These are phyloP conservation scores for Drosophila nannoptera DNA, from an alignment of 1,140 invertebrate genomes.

Conservation along the genomic window DNA sequence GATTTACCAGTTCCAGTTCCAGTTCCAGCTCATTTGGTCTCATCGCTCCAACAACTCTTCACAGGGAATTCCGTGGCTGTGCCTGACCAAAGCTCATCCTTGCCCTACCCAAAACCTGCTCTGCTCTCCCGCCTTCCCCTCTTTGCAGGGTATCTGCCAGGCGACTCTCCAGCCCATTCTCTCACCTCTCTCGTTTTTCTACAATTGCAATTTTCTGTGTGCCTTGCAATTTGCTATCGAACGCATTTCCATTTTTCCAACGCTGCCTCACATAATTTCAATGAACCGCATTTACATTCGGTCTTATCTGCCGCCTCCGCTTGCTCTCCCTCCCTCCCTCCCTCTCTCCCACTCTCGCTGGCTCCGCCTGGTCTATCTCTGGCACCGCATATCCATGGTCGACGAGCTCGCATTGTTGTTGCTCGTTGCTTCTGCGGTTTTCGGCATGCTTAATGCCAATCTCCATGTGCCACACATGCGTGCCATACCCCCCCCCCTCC, in stretches of 20 bases:
- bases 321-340: background rate
- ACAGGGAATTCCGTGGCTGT: too few relatives aligned
- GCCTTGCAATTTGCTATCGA: slow-evolving; percentile 38
- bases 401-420: background rate
- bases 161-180: background rate
- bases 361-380: slow-evolving; percentile 7
- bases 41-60: too few relatives aligned
- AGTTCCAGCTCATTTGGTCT: too few relatives aligned
- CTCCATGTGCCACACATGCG: slow-evolving; percentile 35
- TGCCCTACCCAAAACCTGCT: too few relatives aligned
- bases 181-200: background rate
- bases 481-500: background rate
- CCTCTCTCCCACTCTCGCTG: slow-evolving; percentile 1
- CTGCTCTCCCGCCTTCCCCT: too few relatives aligned
- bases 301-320: slow-evolving; percentile 27
- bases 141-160: background rate
- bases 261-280: slow-evolving; percentile 68
- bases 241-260: slow-evolving; percentile 37
- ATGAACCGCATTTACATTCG: slow-evolving; percentile 69
- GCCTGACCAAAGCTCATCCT: too few relatives aligned
- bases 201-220: slow-evolving; percentile 31
- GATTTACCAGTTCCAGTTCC: too few relatives aligned
- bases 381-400: slow-evolving; percentile 26
- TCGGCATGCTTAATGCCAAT: slow-evolving; percentile 63
- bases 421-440: slow-evolving; percentile 55